Conservation (phyloP, 2,888 invertebrate species). For the Lithophane ornitopus region DNA sequence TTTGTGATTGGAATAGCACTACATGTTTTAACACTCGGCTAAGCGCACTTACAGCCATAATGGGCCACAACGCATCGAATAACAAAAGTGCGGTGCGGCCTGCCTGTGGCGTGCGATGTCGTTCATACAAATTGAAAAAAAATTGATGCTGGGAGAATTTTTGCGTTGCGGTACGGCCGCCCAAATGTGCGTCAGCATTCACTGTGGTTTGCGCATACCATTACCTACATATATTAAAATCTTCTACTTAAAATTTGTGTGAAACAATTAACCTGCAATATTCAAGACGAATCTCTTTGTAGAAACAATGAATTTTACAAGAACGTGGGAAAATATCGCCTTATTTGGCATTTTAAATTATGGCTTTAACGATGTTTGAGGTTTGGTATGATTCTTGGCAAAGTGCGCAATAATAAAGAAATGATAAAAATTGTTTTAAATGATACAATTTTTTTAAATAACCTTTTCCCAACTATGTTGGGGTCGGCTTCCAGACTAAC, state of each 20-base stretch:
- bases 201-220: not conserved
- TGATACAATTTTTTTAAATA: no score
- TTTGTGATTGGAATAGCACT: not conserved
- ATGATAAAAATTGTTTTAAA: no score
- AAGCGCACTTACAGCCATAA: not conserved
- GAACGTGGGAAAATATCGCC: slow-evolving; percentile 21
- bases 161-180: not conserved
- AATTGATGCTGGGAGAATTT: not conserved
- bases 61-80: not conserved
- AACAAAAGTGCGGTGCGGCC: not conserved
- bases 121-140: not conserved
- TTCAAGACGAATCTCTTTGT: slow-evolving; percentile 7
- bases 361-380: not conserved
- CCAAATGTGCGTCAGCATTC: not conserved
- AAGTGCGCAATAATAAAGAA: no score
- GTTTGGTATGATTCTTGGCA: not conserved
- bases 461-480: no score
- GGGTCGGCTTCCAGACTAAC: no score
- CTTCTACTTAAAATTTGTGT: not conserved
- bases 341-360: not conserved
- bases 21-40: not conserved
- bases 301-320: slow-evolving; percentile 17
- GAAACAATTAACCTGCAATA: not conserved
- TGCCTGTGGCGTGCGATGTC: not conserved
- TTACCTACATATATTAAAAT: not conserved